Evolutionary conservation across 2,888 invertebrate genomes (phyloP).

Genomic region (Piscicola geometra): DNA sequence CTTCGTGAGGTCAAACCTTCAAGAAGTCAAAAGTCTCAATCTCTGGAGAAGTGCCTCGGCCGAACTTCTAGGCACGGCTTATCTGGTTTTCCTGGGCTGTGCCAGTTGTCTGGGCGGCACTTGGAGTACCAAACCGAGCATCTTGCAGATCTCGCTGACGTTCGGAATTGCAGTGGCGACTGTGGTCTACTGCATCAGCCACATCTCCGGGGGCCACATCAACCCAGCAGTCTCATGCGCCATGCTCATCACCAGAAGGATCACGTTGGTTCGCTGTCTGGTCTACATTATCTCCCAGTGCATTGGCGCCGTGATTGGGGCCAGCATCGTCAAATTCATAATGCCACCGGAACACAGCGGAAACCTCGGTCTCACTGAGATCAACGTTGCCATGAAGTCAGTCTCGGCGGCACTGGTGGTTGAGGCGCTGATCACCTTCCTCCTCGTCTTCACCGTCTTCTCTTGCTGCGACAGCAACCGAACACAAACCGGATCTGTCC

Average conservation of each 20-base stretch:
- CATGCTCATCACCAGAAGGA: conserved; percentile 72
- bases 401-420: conserved; percentile 41
- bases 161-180: conserved; percentile 54
- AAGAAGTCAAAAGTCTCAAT: conserved; percentile 49
- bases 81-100: conserved; percentile 54
- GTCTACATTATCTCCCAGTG: conserved; percentile 74
- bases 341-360: conserved; percentile 34
- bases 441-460: conserved; percentile 47
- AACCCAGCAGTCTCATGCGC: conserved; percentile 55
- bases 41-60: conserved; percentile 56
- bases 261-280: conserved; percentile 61
- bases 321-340: conserved; percentile 43
- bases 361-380: conserved; percentile 35
- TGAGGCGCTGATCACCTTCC: conserved; percentile 46
- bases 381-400: conserved; percentile 14
- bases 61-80: conserved; percentile 53
- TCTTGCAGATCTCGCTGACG: conserved; percentile 47
- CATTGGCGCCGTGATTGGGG: conserved; percentile 65
- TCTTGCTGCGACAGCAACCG: conserved; percentile 45
- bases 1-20: conserved; percentile 31
- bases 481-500: conserved; percentile 44
- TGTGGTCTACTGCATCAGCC: conserved; percentile 54
- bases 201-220: conserved; percentile 55
- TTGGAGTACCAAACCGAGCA: conserved; percentile 25
- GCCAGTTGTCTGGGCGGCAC: conserved; percentile 46